Evolutionary conservation across 2,113 vertebrate genomes (phyloP), one percentile per base, ranked within the genome.

Genomic region (Calidris pygmaea): DNA sequence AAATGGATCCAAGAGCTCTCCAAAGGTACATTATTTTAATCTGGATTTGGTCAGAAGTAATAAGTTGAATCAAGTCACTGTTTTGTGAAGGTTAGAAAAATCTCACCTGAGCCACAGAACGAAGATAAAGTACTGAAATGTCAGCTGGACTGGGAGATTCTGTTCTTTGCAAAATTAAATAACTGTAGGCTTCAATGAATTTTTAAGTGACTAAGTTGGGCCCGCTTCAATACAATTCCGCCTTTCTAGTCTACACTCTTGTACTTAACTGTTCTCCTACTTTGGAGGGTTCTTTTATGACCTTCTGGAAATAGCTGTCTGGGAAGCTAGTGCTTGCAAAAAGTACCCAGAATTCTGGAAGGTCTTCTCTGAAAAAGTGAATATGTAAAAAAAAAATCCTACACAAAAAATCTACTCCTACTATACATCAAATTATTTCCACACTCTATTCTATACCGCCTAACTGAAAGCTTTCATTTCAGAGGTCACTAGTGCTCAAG

Each of bases 1-100:
- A 87, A 86, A 86, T 15, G 18, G 35, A 87, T 35, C 23, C 15
- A 87, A 78, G n/a, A 62, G 3, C n/a, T 66, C 35, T 74, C 60
- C 17, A 66, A 67, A 56, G 24, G 24, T 18, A 76, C 19, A 50
- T 53, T 45, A 75, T 66, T 87, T 80, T 30, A 71, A 55, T 48
- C 41, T 89, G 30, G 18, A 43, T 59, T 62, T 65, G 23, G 14
- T 63, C 77, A 78, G 80, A 48, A 82, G 24, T 14, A 87, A 75
- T 62, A 85, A 84, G 53, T 7, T 75, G 62, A 82, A 89, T 58
- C 47, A 82, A 87, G 41, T 53, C 66, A 47, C 35, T 66, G 10
- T 41, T 90, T 86, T 26, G 19, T 85, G 80, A 96, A 87, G 37
- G 87, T 95, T 78, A 90, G 80, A 86, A 95, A 95, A 96, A 75